phyloP scores from a whole-genome alignment of 2,797 vertebrate genomes.

The Lithobates sylvaticus region DNA sequence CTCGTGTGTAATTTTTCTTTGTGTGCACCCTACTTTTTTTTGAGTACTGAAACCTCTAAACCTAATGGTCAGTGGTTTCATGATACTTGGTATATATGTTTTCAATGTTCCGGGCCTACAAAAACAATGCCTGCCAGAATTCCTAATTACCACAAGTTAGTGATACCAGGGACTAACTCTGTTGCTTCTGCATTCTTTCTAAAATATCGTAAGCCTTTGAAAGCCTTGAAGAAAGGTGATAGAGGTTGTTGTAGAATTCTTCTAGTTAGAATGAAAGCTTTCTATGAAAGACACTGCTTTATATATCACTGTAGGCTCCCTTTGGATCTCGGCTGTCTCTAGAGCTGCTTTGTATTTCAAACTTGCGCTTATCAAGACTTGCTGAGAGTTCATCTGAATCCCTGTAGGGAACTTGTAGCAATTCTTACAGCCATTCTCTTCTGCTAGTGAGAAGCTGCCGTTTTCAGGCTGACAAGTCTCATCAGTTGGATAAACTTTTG shows the following conservation, averaged over 20 bases:
- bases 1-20: no score
- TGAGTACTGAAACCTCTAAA: not conserved
- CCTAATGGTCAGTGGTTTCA: not conserved
- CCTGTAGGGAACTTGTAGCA: constrained; percentile 26
- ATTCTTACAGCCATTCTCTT: constrained; percentile 30
- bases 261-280: constrained; percentile 5
- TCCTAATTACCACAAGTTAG: no score
- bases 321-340: constrained; percentile 16
- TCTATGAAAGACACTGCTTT: constrained; percentile 34
- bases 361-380: constrained; percentile 19
- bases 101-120: not conserved
- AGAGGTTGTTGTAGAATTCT: not conserved
- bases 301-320: constrained; percentile 11
- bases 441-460: constrained; percentile 29
- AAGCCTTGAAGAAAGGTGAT: not conserved
- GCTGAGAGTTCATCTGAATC: constrained; percentile 44
- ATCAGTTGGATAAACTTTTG: constrained; percentile 19
- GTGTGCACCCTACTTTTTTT: no score
- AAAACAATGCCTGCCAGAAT: not conserved
- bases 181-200: not conserved
- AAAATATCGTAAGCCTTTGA: not conserved
- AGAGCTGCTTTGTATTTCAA: constrained; percentile 42
- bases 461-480: constrained; percentile 19
- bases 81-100: not conserved
- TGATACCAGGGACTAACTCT: not conserved